phyloP scores from a whole-genome alignment of 1,140 invertebrate genomes.

The Papilio xuthus region DNA sequence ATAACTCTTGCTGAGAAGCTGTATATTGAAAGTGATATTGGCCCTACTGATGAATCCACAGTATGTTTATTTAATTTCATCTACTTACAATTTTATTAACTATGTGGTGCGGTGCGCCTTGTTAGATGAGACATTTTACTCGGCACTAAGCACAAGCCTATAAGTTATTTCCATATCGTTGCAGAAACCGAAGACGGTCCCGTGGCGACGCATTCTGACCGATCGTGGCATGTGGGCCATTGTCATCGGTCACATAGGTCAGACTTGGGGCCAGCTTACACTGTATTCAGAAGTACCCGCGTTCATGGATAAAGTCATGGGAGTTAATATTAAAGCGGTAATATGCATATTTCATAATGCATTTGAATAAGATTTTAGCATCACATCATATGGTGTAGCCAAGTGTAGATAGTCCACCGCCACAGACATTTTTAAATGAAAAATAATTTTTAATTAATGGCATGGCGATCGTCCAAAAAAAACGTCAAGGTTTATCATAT shows the following conservation, averaged over 20 bases:
- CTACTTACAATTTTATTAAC: too few relatives aligned
- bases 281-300: conserved; percentile 93
- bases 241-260: conserved; percentile 89
- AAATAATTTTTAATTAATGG: background rate
- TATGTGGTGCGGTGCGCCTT: background rate
- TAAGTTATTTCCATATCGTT: conserved; percentile 40
- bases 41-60: conserved; percentile 52
- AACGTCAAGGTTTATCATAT: too few relatives aligned
- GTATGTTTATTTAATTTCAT: conserved; percentile 40
- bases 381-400: too few relatives aligned
- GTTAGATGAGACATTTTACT: background rate
- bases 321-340: conserved; percentile 88
- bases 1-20: conserved; percentile 66
- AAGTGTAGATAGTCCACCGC: too few relatives aligned
- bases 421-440: background rate
- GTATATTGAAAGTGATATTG: conserved; percentile 72
- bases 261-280: conserved; percentile 94
- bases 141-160: background rate
- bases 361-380: background rate
- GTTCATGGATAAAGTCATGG: conserved; percentile 91
- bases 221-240: conserved; percentile 91
- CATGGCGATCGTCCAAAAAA: too few relatives aligned
- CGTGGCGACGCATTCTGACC: conserved; percentile 88
- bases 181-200: conserved; percentile 81
- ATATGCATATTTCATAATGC: conserved; percentile 42